Base-by-base conservation (phyloP, 2,888 invertebrate genomes). In the Panzeria rudis region DNA sequence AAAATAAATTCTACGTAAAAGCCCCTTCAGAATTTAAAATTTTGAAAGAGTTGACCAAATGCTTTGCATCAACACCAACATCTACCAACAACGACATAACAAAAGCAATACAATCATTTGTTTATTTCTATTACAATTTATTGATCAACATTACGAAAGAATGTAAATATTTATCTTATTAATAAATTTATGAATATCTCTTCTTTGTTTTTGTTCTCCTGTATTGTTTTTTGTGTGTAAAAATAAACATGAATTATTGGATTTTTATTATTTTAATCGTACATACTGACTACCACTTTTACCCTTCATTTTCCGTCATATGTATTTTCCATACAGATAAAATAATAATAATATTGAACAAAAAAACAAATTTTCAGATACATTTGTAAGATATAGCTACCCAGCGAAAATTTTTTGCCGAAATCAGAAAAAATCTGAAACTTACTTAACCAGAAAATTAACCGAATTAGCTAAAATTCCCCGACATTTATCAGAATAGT, bases 101-200 rank as follows among this genome's bases (percentile, higher is more conserved):
- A 38, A 64, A 56, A 47, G 38, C 38, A 25, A 68, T 6, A 50
- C 25, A 23, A 69, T 11, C 38, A 78, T 50, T 77, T 78, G 68
- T 78, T 81, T 81, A 69, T 77, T 81, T 84, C 80, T 66, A 77
- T 84, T 77, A 84, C 84, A 84, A 84, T 72, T 84, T 77, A 77
- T 84, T 84, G 59, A 81, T 66, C 66, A 77, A 72, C 72, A 77
- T 84, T 81, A 50, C 61, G 73, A 73, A 73, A 78, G 73, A 73
- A 81, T 81, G 77, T 84, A 84, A 84, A 81, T 81, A 81, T 84
- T 84, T 84, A 78, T 78, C n/a, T 73, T 62, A 73, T 50, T 73
- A 81, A 72, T 84, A 81, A 80, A 78, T 84, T 84, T 78, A 73
- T 78, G 68, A 73, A 78, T 78, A 69, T 69, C 68, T 69, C n/a